Evolutionary conservation across 2,113 vertebrate species (phyloP).

Genomic region (Istiophorus platypterus): DNA sequence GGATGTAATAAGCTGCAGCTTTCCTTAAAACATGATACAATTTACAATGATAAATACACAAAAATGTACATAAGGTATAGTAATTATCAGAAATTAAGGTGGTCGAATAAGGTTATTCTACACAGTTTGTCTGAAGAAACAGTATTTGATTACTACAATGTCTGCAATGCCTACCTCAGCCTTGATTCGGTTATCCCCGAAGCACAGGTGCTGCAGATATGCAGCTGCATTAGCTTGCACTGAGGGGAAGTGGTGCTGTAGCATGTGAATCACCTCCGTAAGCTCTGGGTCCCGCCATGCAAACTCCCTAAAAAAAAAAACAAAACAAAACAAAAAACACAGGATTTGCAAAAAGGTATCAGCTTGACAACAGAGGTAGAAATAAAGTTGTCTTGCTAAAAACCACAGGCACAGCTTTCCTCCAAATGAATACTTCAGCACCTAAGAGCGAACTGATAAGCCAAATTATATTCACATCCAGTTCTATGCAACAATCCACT

Average conservation of each 20-base stretch:
- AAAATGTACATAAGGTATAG: accelerated
- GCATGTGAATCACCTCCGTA: slow-evolving; percentile 97
- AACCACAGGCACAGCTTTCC: background rate
- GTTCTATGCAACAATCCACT: slow-evolving; percentile 19
- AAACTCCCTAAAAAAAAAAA: slow-evolving; percentile 95
- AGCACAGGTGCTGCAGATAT: slow-evolving; percentile 98
- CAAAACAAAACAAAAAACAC: no score
- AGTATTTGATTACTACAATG: background rate
- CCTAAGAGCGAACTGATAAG: slow-evolving; percentile 23
- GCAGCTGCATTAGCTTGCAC: slow-evolving; percentile 97
- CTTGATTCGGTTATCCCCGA: slow-evolving; percentile 94
- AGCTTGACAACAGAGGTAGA: slow-evolving; percentile 8
- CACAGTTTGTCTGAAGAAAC: background rate
- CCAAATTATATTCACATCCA: slow-evolving; percentile 52
- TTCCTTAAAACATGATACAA: background rate
- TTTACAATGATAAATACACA: background rate
- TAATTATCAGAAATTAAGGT: background rate
- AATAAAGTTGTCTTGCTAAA: background rate
- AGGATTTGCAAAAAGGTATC: slow-evolving; percentile 44
- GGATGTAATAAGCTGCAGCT: background rate
- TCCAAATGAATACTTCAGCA: slow-evolving; percentile 14
- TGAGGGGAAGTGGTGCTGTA: slow-evolving; percentile 96
- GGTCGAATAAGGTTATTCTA: background rate
- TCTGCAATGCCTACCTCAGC: slow-evolving; percentile 89
- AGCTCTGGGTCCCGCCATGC: slow-evolving; percentile 97